Conservation (phyloP, 1,140 invertebrate species). For the Cephus cinctus region DNA sequence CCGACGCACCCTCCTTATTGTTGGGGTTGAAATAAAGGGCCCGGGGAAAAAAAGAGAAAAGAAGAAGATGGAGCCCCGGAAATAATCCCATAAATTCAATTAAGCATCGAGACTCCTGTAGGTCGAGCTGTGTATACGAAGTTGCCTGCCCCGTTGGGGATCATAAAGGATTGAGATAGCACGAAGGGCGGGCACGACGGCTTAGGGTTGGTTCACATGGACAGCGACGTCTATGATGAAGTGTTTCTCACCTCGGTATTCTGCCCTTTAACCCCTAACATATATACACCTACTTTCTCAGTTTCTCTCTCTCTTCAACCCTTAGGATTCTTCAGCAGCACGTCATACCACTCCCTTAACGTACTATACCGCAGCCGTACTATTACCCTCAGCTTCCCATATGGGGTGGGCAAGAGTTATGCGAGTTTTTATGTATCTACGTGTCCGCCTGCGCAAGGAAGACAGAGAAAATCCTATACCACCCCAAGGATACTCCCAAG, state of each 20-base stretch:
- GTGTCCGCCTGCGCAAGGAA: too few species aligned
- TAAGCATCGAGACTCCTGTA: slow-evolving; percentile 17
- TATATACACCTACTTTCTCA: too few species aligned
- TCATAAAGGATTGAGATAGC: slow-evolving; percentile 29
- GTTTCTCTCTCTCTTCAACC: too few species aligned
- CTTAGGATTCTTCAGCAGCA: too few species aligned
- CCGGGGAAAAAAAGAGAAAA: too few species aligned
- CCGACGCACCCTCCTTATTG: too few species aligned
- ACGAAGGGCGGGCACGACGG: not conserved
- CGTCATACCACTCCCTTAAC: too few species aligned
- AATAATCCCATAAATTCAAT: slow-evolving; percentile 30
- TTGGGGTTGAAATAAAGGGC: too few species aligned
- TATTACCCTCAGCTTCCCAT: not conserved
- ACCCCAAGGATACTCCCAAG: not conserved
- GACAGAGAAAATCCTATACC: too few species aligned
- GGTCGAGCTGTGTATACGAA: too few species aligned
- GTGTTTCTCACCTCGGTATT: slow-evolving; percentile 17
- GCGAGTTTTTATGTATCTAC: slow-evolving; percentile 3
- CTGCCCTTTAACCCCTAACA: not conserved
- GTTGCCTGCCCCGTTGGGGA: slow-evolving; percentile 7
- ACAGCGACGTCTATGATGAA: slow-evolving; percentile 20
- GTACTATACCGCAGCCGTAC: too few species aligned
- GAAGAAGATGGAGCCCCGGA: too few species aligned
- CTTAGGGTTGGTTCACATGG: not conserved
- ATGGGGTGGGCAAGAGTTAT: not conserved